Evolutionary conservation across 2,113 vertebrate species (phyloP).

Genomic region (Chaetura pelagica): DNA sequence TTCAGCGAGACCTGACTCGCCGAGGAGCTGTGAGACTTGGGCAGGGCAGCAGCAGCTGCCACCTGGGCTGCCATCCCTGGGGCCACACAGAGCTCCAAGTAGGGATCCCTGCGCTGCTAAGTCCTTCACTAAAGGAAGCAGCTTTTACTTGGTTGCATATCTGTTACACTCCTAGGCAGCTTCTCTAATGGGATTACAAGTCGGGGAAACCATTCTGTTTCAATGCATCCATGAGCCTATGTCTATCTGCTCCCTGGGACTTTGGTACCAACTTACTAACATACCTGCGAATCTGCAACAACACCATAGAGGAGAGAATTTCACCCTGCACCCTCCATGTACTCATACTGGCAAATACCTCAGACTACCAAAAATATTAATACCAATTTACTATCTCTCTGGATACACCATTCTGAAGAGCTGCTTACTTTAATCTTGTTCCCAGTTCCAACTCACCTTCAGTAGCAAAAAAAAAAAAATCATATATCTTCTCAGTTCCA

Average conservation of each 20-base stretch:
- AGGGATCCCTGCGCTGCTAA: neutral
- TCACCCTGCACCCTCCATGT: neutral
- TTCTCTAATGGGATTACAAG: neutral
- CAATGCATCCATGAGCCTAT: neutral
- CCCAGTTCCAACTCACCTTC: neutral
- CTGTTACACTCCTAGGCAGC: neutral
- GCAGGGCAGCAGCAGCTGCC: neutral
- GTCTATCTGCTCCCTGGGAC: neutral
- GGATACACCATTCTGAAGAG: neutral
- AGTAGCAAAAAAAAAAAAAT: neutral
- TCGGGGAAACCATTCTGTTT: neutral
- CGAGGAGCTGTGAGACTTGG: rapidly evolving
- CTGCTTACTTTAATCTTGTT: neutral
- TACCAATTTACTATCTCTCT: neutral
- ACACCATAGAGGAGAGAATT: neutral
- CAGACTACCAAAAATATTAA: neutral
- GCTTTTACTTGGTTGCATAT: neutral
- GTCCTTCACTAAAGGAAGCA: neutral
- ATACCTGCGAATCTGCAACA: neutral
- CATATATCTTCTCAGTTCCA: neutral
- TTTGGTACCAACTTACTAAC: neutral
- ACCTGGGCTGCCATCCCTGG: too few relatives aligned
- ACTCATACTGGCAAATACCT: neutral
- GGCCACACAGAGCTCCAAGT: neutral
- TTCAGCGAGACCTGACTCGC: neutral